Conservation (phyloP, 1,140 invertebrate genomes). For the Calliphora vicina region DNA sequence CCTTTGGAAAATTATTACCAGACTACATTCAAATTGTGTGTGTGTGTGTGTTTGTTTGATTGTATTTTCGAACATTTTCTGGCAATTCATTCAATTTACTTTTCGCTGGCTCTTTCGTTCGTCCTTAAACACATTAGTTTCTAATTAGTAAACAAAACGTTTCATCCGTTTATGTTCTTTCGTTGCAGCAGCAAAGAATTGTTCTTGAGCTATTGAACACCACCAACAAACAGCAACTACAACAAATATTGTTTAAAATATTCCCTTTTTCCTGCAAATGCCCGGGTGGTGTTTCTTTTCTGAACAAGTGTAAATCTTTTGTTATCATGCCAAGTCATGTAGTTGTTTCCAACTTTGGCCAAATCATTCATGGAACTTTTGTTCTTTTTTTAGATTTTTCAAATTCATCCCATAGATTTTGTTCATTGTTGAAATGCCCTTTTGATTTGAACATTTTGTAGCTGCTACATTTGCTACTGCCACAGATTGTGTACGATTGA, state of each 20-base stretch:
- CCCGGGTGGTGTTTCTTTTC: not conserved
- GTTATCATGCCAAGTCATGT: slow-evolving; percentile 28
- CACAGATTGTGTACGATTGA: not conserved
- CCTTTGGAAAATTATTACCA: too few species aligned
- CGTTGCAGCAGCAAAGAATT: not conserved
- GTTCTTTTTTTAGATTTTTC: not conserved
- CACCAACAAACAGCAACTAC: too few species aligned
- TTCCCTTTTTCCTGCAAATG: not conserved
- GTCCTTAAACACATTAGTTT: slow-evolving; percentile 21
- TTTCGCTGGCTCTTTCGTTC: not conserved
- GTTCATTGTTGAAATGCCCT: not conserved
- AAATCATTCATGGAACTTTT: not conserved
- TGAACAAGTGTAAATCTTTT: slow-evolving; percentile 33
- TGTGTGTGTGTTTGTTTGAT: too few species aligned
- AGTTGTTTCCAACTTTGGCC: slow-evolving; percentile 4
- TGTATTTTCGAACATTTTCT: too few species aligned
- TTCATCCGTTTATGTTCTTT: not conserved
- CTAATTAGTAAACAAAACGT: slow-evolving; percentile 35
- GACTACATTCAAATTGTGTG: too few species aligned
- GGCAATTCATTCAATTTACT: not conserved
- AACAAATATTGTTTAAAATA: not conserved
- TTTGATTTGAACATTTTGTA: not conserved
- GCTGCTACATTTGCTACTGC: not conserved
- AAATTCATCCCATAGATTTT: slow-evolving; percentile 7
- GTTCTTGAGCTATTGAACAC: not conserved